phyloP scores from a whole-genome alignment of 2,888 invertebrate species.

The Athrips mouffetella region DNA sequence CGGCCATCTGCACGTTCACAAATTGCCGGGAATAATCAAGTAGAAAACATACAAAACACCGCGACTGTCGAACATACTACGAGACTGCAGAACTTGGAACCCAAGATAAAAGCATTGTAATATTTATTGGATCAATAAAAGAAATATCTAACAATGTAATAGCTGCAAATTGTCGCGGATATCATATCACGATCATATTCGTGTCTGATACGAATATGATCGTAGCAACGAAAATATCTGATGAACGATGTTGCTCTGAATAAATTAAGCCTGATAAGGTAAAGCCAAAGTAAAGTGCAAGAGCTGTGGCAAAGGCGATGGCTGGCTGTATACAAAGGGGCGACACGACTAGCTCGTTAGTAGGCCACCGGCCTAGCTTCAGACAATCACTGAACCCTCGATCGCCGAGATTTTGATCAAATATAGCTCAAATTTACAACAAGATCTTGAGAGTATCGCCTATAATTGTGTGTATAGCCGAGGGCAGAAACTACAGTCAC shows the following conservation, averaged over 20 bases:
- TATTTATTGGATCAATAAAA: too few relatives aligned
- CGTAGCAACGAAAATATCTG: too few relatives aligned
- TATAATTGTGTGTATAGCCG: constrained; percentile 13
- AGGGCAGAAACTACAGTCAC: constrained; percentile 1
- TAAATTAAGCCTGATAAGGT: constrained; percentile 9
- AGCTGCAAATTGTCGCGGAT: too few relatives aligned
- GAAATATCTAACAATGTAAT: too few relatives aligned
- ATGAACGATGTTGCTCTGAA: neutral
- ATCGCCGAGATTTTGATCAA: constrained; percentile 33
- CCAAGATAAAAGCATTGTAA: too few relatives aligned
- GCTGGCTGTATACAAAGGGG: constrained; percentile 35
- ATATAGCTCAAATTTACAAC: constrained; percentile 23
- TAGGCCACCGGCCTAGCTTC: constrained; percentile 30
- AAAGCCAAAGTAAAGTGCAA: constrained; percentile 13
- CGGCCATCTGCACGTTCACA: too few relatives aligned
- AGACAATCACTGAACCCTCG: constrained; percentile 32
- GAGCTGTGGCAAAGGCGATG: constrained; percentile 8
- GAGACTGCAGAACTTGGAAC: too few relatives aligned
- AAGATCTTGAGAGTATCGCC: constrained; percentile 13
- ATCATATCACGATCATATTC: too few relatives aligned
- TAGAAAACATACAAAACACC: too few relatives aligned
- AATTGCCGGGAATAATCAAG: too few relatives aligned
- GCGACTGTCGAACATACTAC: too few relatives aligned
- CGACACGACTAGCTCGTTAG: constrained; percentile 47
- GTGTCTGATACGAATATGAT: too few relatives aligned